A percentile compares a stretch with the other conserved stretches of the same genome.
Conservation (phyloP, 2,888 invertebrate genomes). For the Habrosyne pyritoides region DNA sequence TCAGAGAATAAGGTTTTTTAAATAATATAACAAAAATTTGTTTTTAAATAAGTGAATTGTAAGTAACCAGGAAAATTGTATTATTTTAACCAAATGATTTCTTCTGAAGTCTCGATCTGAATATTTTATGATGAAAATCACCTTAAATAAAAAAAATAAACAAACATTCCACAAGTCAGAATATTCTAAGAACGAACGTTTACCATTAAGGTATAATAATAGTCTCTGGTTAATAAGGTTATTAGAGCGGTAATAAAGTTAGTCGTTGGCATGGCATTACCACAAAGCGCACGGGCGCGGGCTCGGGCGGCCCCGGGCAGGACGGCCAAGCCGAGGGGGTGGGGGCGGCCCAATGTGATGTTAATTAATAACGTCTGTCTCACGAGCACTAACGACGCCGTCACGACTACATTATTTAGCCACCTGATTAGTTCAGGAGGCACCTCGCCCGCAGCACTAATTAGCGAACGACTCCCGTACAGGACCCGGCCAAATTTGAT, state of each 20-base stretch:
- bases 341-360: conserved; percentile 64
- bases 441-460: conserved; percentile 74
- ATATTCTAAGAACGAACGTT: not conserved
- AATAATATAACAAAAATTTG: no score
- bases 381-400: conserved; percentile 78
- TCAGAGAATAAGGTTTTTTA: no score
- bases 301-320: conserved; percentile 23
- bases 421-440: conserved; percentile 80
- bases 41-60: no score
- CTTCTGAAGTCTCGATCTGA: not conserved
- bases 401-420: conserved; percentile 82
- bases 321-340: conserved; percentile 28
- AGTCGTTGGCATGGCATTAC: conserved; percentile 5
- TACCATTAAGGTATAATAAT: not conserved
- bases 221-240: conserved; percentile 1
- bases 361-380: conserved; percentile 83
- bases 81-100: not conserved
- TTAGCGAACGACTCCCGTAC: conserved; percentile 67
- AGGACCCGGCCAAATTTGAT: conserved; percentile 72
- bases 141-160: not conserved
- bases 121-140: not conserved
- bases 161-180: not conserved
- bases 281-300: conserved; percentile 17
- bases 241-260: conserved; percentile 2
- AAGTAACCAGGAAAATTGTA: not conserved